Percentiles rank a stretch among this genome's conserved stretches.
Conservation (phyloP, 2,888 invertebrate species). For the Microctonus aethiopoides region DNA sequence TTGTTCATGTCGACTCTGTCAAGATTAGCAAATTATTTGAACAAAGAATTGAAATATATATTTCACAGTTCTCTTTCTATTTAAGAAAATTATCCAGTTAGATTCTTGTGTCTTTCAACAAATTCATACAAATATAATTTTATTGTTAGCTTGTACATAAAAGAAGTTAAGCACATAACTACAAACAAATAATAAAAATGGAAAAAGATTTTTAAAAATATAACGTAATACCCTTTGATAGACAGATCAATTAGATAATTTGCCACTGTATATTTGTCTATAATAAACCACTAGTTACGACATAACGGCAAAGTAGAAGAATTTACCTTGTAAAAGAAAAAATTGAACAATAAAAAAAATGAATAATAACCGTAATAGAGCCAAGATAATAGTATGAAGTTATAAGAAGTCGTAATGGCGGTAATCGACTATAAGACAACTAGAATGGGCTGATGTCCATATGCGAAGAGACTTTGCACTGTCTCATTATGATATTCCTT, state of each 20-base stretch:
- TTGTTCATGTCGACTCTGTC: background rate
- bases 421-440: slow-evolving; percentile 20
- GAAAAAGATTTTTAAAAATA: background rate
- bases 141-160: background rate
- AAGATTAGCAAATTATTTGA: background rate
- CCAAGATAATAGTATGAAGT: slow-evolving; percentile 19
- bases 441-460: slow-evolving; percentile 8
- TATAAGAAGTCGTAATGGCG: slow-evolving; percentile 19
- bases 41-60: too few species aligned
- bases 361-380: slow-evolving; percentile 23
- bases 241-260: slow-evolving; percentile 10
- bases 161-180: background rate
- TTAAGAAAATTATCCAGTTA: background rate
- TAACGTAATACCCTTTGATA: background rate
- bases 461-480: slow-evolving; percentile 6
- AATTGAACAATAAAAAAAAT: background rate
- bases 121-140: background rate
- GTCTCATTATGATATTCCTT: slow-evolving; percentile 7
- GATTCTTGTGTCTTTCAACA: background rate
- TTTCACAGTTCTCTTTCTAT: too few species aligned
- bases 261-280: background rate
- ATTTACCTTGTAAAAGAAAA: slow-evolving; percentile 12
- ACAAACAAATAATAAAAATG: background rate
- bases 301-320: slow-evolving; percentile 15
- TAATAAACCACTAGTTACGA: slow-evolving; percentile 3